phyloP scores from a whole-genome alignment of 1,140 invertebrate genomes.

The Elymnias hypermnestra region DNA sequence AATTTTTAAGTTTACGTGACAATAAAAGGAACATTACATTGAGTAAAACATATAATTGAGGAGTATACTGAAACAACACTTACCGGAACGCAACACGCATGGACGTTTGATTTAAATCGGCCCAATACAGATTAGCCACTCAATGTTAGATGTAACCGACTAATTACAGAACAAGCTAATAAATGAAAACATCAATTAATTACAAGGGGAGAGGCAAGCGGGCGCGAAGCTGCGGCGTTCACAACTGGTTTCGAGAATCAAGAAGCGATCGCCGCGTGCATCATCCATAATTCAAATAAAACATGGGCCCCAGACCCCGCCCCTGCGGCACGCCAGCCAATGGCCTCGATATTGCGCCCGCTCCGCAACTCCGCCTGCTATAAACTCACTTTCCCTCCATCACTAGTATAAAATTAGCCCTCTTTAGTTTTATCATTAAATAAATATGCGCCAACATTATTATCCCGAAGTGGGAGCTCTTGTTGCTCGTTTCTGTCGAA shows the following conservation, averaged over 20 bases:
- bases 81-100: conserved; percentile 12
- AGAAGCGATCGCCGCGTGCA: conserved; percentile 46
- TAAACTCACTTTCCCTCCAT: conserved; percentile 54
- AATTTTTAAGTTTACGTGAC: too few relatives aligned
- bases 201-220: conserved; percentile 63
- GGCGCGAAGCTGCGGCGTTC: conserved; percentile 54
- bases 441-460: conserved; percentile 55
- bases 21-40: too few relatives aligned
- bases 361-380: conserved; percentile 55
- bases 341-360: conserved; percentile 44
- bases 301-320: conserved; percentile 66
- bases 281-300: conserved; percentile 74
- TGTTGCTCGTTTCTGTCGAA: conserved; percentile 32
- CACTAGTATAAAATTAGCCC: conserved; percentile 54
- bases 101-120: conserved; percentile 10
- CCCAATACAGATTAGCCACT: conserved; percentile 15
- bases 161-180: conserved; percentile 57
- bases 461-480: conserved; percentile 26
- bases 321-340: conserved; percentile 63
- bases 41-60: too few relatives aligned
- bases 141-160: conserved; percentile 15
- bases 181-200: conserved; percentile 74
- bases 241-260: conserved; percentile 62
- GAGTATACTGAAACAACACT: conserved; percentile 10
- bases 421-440: conserved; percentile 59